Evolutionary conservation across 2,113 vertebrate species (phyloP), one percentile per base, ranked within the genome.

Genomic region (Triplophysa siluroides): DNA sequence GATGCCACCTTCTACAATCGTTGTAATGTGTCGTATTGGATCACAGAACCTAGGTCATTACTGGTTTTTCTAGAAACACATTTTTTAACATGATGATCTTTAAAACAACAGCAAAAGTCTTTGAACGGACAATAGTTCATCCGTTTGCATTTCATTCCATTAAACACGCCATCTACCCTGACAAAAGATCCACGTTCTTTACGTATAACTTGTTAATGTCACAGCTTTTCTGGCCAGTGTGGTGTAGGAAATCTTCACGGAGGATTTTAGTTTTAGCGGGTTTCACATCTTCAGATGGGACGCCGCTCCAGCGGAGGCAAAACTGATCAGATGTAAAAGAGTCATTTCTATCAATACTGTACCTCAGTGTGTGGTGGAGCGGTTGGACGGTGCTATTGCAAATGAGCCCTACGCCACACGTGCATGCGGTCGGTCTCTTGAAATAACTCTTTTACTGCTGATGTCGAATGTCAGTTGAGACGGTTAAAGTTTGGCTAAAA

Each of bases 361-460:
- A 78, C 76, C 81, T 83, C 81, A 74, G 68, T 29, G 18, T 75
- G 23, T 58, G 66, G 23, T 16, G 78, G 54, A 47, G 45, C 43
- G 64, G 43, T 23, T 66, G 81, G 62, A 45, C 76, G 81, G 81
- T 78, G 81, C 71, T 75, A 62, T 58, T 78, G 69, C n/a, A 61
- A 78, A 66, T 23, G 38, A 78, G 60, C 47, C 65, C 26, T 56
- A 52, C 18, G 23, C 24, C 68, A 50, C 16, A 13, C 18, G 6
- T 1, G 13, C 12, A 33, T 38, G 29, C 2, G 7, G 54, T 38
- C 29, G 1, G 19, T 14, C 45, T 14, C 60, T 13, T 65, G 24
- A 29, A 26, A 13, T 50, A 1, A 16, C 26, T 5, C n/a, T 43
- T 41, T 60, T 13, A 58, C n/a, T 21, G 2, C 13, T 72, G 24